Evolutionary conservation across 2,113 vertebrate genomes (phyloP).

Genomic region (Zapus hudsonius): DNA sequence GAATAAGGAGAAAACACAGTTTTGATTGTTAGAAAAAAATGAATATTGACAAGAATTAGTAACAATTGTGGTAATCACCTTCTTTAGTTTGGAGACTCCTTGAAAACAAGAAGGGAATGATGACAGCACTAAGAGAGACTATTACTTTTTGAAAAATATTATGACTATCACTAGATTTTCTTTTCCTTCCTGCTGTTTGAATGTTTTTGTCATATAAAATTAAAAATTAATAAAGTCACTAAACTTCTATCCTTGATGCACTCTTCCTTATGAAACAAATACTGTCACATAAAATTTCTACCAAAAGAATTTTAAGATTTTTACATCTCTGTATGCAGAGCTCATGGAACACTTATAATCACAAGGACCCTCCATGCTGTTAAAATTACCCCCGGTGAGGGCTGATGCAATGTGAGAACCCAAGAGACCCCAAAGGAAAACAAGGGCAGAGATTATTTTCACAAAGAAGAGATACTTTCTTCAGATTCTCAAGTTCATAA

Average conservation of each 20-base stretch:
- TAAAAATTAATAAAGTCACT: conserved; percentile 22
- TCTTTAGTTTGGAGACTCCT: background rate
- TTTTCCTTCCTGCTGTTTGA: background rate
- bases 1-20: background rate
- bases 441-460: background rate
- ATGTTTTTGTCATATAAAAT: background rate
- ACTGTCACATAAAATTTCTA: background rate
- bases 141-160: background rate
- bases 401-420: background rate
- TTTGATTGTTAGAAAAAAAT: background rate
- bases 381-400: background rate
- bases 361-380: background rate
- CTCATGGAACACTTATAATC: background rate
- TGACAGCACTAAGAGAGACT: background rate
- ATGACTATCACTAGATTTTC: background rate
- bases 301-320: conserved; percentile 13
- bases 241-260: background rate
- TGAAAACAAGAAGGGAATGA: background rate
- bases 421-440: rapidly evolving
- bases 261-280: background rate
- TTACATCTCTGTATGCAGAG: background rate
- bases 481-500: conserved; percentile 54
- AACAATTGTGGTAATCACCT: background rate
- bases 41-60: background rate
- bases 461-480: background rate